phyloP scores from a whole-genome alignment of 2,797 vertebrate species.

The Chelmon rostratus region DNA sequence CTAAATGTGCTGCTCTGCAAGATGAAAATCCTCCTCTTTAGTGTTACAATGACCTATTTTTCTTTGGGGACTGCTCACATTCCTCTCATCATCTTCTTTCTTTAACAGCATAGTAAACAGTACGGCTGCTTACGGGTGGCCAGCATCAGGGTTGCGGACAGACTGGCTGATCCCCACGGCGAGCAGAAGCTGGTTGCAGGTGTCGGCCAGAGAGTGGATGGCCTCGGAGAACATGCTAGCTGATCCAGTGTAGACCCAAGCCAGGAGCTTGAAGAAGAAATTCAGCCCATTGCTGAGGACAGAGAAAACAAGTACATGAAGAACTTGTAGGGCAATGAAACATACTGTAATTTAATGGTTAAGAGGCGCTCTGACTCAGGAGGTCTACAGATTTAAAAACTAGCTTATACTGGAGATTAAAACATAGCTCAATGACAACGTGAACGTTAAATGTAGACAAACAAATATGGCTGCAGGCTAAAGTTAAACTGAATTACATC shows the following conservation, averaged over 20 bases:
- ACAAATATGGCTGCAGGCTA: background rate
- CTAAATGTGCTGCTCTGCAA: background rate
- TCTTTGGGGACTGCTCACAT: background rate
- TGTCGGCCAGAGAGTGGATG: constrained; percentile 98
- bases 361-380: background rate
- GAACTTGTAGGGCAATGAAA: background rate
- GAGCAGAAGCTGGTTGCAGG: constrained; percentile 96
- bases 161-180: constrained; percentile 98
- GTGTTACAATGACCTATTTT: background rate
- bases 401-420: background rate
- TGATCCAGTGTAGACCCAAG: constrained; percentile 99
- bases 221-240: constrained; percentile 99
- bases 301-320: constrained; percentile 61
- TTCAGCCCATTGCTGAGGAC: constrained; percentile 95
- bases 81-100: background rate
- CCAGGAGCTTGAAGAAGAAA: constrained; percentile 99
- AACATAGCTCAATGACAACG: background rate
- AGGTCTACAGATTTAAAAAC: background rate
- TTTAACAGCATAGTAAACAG: background rate
- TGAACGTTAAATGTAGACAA: background rate
- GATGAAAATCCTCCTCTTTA: background rate
- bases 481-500: background rate
- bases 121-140: constrained; percentile 91
- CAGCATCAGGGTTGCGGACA: constrained; percentile 93
- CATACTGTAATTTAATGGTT: background rate